Base-by-base conservation (phyloP, 2,888 invertebrate genomes). In the Julus scandinavius region DNA sequence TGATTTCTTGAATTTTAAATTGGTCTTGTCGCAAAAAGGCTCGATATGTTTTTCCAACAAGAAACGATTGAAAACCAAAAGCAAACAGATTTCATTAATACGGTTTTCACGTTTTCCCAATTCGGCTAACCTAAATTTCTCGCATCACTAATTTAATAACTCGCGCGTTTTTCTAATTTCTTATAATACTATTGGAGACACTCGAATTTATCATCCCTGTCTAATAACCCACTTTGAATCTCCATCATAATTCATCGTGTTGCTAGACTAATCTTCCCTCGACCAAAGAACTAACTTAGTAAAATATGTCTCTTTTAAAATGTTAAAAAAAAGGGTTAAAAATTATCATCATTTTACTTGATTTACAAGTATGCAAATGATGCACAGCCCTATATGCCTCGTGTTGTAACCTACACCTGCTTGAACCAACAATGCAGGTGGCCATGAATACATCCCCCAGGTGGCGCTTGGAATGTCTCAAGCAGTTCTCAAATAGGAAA, bases 311-410 rank as follows among this genome's bases (percentile, higher is more conserved):
- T 20, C 72, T 11, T 72, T 20, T 20, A 72, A 72, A 58, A 45
- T 7, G 80, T 80, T 80, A 11, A 80, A 11, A 72, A 80, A 80
- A 72, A 72, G n/a, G 29, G 15, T 4, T 40, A 3, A 3, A 38
- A 38, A 80, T 80, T 38, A 80, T 38, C 80, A 29, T 29, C 40
- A 80, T 40, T 80, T 38, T 38, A 80, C 38, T 38, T 38, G 38
- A 80, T 80, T 80, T 80, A 80, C 80, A 80, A 80, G 80, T 80
- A 80, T 80, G 80, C 80, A 80, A 80, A 80, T 80, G 38, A 80
- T 29, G 63, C 13, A 3, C 15, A 29, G 80, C 11, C 15, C 80
- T 80, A 13, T 80, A 80, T 80, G 80, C 38, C 29, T 13, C 29
- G 11, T 38, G 13, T 38, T 9, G 80, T 80, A 38, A 15, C 38